Evolutionary conservation across 2,113 vertebrate species (phyloP).

Genomic region (Microcebus jonahi): DNA sequence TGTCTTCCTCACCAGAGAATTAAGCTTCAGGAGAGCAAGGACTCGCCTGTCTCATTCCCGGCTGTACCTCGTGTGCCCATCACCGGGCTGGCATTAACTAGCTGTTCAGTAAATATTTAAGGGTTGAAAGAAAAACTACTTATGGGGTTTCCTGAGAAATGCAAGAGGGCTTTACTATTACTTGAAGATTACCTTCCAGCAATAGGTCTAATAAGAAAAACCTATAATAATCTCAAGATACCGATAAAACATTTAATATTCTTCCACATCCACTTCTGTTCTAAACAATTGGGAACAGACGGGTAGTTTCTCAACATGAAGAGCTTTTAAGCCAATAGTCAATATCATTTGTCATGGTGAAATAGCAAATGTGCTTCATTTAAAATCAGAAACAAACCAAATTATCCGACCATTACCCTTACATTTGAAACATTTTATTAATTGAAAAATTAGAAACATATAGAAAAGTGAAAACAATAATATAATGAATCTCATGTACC

Average conservation of each 20-base stretch:
- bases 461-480: neutral
- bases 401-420: neutral
- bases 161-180: neutral
- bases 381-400: constrained; percentile 17
- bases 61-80: neutral
- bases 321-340: neutral
- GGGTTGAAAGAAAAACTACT: neutral
- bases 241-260: neutral
- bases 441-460: neutral
- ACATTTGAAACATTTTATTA: neutral
- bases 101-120: neutral
- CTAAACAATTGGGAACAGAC: neutral
- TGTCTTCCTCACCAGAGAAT: neutral
- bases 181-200: neutral
- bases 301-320: neutral
- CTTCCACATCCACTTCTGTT: neutral
- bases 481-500: neutral
- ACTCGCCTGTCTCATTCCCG: neutral
- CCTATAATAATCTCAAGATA: neutral
- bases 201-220: neutral
- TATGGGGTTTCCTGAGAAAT: neutral
- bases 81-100: neutral
- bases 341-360: neutral
- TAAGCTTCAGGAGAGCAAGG: neutral
- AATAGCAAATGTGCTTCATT: neutral